Evolutionary conservation across 2,113 vertebrate species (phyloP), one percentile per base, ranked within the genome.

Genomic region (Serilophus lunatus): DNA sequence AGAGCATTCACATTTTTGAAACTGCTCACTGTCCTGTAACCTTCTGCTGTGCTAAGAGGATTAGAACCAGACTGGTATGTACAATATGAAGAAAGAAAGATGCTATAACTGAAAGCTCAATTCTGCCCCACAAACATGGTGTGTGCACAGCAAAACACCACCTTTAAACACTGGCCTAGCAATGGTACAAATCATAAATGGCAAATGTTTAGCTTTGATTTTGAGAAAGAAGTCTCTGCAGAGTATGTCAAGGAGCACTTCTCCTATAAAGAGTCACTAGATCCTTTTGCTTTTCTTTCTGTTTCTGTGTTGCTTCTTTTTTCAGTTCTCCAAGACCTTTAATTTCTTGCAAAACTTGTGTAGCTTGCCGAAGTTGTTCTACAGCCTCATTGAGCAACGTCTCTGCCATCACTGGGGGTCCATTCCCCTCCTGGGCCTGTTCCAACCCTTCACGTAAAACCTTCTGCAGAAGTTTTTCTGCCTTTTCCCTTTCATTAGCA

Each of bases 361-460:
- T 98, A 13, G 99, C 99, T 97, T 98, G 98, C 88, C 95, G 98
- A 84, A 99, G 98, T 93, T 99, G 99, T 90, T 99, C 98, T 90
- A 99, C 98, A 24, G 99, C 99, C 94, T 98, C 97, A 49, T 97
- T 97, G 79, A 99, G 98, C 93, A 99, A 97, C 0, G 96, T 92
- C 92, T 98, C 98, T 2, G 99, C 97, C 4, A 72, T 92, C 23
- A 56, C 83, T 0, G 92, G 88, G 68, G 96, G 94, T 80, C 91
- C 95, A 2, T 97, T 97, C 51, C 75, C 95, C 50, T 92, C 96
- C 78, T 86, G 91, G 15, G 59, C 74, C 57, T 97, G 94, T 56
- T 95, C 92, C 4, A 94, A 53, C 31, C 97, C 96, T 29, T 89
- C 93, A 87, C 71, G 74, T 76, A 97, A 97, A 92, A 98, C 92